Evolutionary conservation across 2,888 invertebrate species (phyloP).

Genomic region (Coelopa pilipes): DNA sequence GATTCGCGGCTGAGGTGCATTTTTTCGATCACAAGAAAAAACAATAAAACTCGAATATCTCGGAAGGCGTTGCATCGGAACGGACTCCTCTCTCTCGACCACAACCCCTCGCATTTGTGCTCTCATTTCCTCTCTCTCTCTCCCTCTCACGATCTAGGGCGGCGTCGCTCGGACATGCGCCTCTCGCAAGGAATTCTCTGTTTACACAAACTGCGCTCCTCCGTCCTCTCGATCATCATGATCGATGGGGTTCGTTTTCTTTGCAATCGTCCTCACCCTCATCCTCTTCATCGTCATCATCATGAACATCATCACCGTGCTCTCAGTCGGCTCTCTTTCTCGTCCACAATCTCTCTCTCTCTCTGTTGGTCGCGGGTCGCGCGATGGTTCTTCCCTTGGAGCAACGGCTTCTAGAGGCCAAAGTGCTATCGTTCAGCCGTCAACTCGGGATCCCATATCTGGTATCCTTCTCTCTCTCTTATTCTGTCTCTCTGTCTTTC

Average conservation of each 20-base stretch:
- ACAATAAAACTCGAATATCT: too few species aligned
- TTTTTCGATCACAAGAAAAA: too few species aligned
- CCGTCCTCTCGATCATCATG: background rate
- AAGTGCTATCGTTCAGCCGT: constrained; percentile 22
- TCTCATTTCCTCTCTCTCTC: background rate
- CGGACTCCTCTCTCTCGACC: too few species aligned
- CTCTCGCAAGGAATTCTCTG: background rate
- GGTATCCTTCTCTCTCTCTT: too few species aligned
- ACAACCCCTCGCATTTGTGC: too few species aligned
- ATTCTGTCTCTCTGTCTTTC: too few species aligned
- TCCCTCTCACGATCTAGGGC: background rate
- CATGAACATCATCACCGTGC: background rate
- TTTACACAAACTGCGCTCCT: background rate
- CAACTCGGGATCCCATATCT: constrained; percentile 13
- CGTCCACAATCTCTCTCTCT: background rate
- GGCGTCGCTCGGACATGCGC: background rate
- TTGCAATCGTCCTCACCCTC: background rate
- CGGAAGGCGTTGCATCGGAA: background rate
- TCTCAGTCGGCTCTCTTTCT: too few species aligned
- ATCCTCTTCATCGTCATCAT: background rate
- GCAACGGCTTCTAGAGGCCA: constrained; percentile 23
- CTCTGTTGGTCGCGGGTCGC: background rate
- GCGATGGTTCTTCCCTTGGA: background rate
- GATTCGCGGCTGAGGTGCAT: background rate
- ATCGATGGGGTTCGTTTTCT: background rate